A percentile compares a stretch with the other conserved stretches of the same genome.
phyloP scores from a whole-genome alignment of 2,797 vertebrate species.

The Xyrichtys novacula region DNA sequence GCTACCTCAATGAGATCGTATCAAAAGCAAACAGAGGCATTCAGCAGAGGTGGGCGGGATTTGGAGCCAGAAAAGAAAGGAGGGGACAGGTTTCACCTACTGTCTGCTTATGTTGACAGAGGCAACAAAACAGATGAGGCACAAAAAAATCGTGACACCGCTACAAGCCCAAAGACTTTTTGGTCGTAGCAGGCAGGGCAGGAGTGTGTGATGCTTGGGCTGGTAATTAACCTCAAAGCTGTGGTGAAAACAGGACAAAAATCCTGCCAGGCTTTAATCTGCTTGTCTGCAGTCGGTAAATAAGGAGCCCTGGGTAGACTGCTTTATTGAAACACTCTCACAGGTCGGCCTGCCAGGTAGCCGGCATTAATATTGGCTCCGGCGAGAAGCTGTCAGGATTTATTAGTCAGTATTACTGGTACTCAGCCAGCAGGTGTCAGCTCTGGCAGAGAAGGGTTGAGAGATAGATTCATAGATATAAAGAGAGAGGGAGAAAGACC shows the following conservation, averaged over 20 bases:
- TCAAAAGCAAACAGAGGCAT: constrained; percentile 64
- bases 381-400: constrained; percentile 79
- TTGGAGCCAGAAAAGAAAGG: neutral
- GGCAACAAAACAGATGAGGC: constrained; percentile 34
- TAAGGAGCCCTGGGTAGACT: constrained; percentile 75
- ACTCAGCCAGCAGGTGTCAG: constrained; percentile 80
- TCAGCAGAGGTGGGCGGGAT: neutral
- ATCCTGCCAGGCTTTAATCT: constrained; percentile 73
- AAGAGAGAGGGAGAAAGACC: constrained; percentile 22
- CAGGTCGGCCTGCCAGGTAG: constrained; percentile 77
- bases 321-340: constrained; percentile 78
- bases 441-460: constrained; percentile 69
- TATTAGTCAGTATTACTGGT: constrained; percentile 81
- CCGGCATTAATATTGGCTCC: constrained; percentile 77
- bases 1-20: constrained; percentile 66
- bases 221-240: constrained; percentile 74
- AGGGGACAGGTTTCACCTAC: constrained; percentile 39
- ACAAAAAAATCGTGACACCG: constrained; percentile 17
- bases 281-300: constrained; percentile 78
- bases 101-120: constrained; percentile 50
- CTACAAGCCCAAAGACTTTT: constrained; percentile 36
- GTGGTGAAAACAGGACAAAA: constrained; percentile 60
- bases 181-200: constrained; percentile 41
- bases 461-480: constrained; percentile 58
- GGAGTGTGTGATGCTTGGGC: constrained; percentile 22